Conservation (phyloP, 2,797 vertebrate genomes). For the Myripristis jacobus region DNA sequence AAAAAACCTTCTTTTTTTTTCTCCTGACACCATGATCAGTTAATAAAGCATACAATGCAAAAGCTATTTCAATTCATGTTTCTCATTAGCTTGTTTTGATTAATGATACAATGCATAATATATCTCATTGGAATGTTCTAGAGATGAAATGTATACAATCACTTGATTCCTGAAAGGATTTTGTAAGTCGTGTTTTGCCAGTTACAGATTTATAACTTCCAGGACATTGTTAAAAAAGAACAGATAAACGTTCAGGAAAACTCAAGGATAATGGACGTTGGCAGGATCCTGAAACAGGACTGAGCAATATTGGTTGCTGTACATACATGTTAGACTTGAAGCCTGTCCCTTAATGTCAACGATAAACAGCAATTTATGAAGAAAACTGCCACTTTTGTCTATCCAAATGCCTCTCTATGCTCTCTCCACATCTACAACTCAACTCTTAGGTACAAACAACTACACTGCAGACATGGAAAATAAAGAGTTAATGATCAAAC, state of each 20-base stretch:
- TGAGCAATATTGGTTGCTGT: constrained; percentile 38
- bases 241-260: constrained; percentile 19
- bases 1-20: constrained; percentile 46
- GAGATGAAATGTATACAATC: constrained; percentile 41
- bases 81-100: constrained; percentile 41
- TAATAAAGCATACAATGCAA: constrained; percentile 66
- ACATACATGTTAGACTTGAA: constrained; percentile 46
- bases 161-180: constrained; percentile 40
- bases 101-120: constrained; percentile 41
- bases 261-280: constrained; percentile 24
- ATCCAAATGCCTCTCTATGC: constrained; percentile 57
- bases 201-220: constrained; percentile 21
- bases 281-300: constrained; percentile 43
- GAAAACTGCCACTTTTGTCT: constrained; percentile 46
- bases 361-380: constrained; percentile 48
- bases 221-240: constrained; percentile 35
- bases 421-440: constrained; percentile 55
- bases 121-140: constrained; percentile 45
- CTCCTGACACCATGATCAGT: constrained; percentile 62
- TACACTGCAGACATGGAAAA: constrained; percentile 58
- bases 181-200: background rate
- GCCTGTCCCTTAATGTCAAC: constrained; percentile 64
- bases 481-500: constrained; percentile 64
- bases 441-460: constrained; percentile 65
- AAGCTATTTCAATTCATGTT: constrained; percentile 48